phyloP scores from a whole-genome alignment of 2,888 invertebrate genomes.

The Pseudolycoriella hygida region DNA sequence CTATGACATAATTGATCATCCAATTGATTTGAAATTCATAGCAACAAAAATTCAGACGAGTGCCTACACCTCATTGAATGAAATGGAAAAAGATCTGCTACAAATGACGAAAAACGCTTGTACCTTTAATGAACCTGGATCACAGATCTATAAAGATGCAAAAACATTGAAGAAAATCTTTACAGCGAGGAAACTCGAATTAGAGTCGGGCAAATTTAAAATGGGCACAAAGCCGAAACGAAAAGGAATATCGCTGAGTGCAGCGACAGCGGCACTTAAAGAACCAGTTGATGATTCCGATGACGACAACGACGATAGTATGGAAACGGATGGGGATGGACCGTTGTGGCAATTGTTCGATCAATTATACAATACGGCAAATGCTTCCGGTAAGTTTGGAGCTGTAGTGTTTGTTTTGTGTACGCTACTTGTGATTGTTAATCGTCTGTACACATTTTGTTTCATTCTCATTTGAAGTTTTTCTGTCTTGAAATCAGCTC shows the following conservation, averaged over 20 bases:
- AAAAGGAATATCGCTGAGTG: slow-evolving; percentile 34
- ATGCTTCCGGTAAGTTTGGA: slow-evolving; percentile 27
- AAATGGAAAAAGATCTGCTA: slow-evolving; percentile 78
- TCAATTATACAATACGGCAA: slow-evolving; percentile 49
- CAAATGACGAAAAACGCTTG: slow-evolving; percentile 92
- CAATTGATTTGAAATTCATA: slow-evolving; percentile 86
- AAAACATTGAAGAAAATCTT: slow-evolving; percentile 68
- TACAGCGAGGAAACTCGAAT: slow-evolving; percentile 46
- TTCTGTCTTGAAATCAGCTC: too few species aligned
- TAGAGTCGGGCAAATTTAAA: slow-evolving; percentile 46
- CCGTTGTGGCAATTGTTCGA: slow-evolving; percentile 86
- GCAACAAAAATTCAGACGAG: slow-evolving; percentile 78
- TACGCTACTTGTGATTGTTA: neutral
- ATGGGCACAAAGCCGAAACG: slow-evolving; percentile 36
- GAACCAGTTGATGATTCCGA: slow-evolving; percentile 42
- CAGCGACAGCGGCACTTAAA: slow-evolving; percentile 28
- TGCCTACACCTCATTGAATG: slow-evolving; percentile 57
- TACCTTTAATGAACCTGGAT: slow-evolving; percentile 89
- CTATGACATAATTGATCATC: slow-evolving; percentile 82
- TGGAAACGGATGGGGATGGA: slow-evolving; percentile 40
- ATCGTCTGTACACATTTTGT: neutral
- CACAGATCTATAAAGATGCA: slow-evolving; percentile 91
- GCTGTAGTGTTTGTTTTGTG: neutral
- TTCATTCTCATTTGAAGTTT: neutral
- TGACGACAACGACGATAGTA: slow-evolving; percentile 42